A percentile compares a stretch with the other conserved stretches of the same genome.
Evolutionary conservation across 2,113 vertebrate species (phyloP).

Genomic region (Cyanoliseus patagonus): DNA sequence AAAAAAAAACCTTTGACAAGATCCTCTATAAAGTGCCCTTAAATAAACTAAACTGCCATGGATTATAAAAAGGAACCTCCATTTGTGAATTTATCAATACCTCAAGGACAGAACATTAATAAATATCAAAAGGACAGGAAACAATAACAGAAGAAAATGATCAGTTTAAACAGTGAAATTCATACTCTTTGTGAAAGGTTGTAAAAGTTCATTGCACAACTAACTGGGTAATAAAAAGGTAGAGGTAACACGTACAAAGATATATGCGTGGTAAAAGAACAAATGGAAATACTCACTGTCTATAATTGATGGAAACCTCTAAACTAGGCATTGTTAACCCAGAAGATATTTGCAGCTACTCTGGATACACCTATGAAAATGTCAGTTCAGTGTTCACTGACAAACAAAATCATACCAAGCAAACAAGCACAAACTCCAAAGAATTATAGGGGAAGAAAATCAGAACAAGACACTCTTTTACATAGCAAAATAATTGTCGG

Average conservation of each 20-base stretch:
- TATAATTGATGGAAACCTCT: not conserved
- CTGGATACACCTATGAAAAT: not conserved
- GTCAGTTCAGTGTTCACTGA: not conserved
- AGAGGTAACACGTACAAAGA: not conserved
- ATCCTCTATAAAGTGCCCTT: not conserved
- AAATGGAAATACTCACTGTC: not conserved
- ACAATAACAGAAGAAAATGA: not conserved
- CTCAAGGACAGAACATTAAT: not conserved
- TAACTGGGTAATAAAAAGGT: not conserved
- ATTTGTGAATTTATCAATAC: not conserved
- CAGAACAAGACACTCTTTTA: not conserved
- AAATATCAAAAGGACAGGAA: not conserved
- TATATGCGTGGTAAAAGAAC: not conserved
- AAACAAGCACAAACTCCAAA: fast-evolving
- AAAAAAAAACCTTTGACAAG: not conserved
- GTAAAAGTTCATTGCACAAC: not conserved
- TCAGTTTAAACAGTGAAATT: not conserved
- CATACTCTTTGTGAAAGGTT: not conserved
- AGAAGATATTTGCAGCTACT: not conserved
- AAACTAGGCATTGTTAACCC: not conserved
- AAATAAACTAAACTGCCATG: not conserved
- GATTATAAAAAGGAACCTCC: not conserved
- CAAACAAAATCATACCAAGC: not conserved
- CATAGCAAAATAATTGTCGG: not conserved
- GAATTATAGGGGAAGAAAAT: not conserved